These are phyloP conservation scores for Columbina picui DNA, from an alignment of 2,113 vertebrate species.

Conservation along the genomic window DNA sequence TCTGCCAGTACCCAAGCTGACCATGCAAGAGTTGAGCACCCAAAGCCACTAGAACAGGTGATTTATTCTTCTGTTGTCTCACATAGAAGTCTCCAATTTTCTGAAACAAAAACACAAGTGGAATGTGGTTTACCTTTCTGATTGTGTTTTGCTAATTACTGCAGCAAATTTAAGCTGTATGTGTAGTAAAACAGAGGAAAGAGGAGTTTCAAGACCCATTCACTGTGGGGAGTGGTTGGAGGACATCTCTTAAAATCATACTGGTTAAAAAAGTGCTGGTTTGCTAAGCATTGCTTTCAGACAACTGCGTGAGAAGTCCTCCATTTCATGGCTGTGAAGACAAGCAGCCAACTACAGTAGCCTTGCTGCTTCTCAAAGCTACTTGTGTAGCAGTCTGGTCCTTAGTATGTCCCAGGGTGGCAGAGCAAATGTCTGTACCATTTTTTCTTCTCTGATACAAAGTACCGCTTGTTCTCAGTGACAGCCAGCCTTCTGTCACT, in stretches of 20 bases:
- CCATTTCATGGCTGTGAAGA: background rate
- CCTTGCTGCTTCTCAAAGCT: background rate
- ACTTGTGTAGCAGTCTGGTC: background rate
- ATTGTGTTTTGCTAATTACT: background rate
- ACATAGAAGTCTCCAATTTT: background rate
- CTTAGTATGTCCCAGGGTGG: background rate
- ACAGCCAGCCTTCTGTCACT: background rate
- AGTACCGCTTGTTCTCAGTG: background rate
- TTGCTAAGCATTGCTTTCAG: background rate
- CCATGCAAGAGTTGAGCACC: background rate
- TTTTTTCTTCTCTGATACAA: background rate
- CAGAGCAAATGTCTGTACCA: background rate
- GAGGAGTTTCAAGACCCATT: background rate
- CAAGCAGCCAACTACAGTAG: background rate
- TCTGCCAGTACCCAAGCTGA: background rate
- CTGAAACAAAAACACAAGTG: background rate
- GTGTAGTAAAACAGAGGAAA: background rate
- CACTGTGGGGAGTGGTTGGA: background rate
- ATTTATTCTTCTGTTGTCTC: background rate
- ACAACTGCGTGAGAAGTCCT: background rate
- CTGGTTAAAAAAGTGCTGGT: background rate
- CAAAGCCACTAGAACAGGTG: background rate
- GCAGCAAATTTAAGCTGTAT: background rate
- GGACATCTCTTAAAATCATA: background rate
- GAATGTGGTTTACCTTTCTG: background rate